Percentiles rank a stretch among this genome's conserved stretches.
Evolutionary conservation across 2,113 vertebrate species (phyloP).

Genomic region (Pygoscelis adeliae): DNA sequence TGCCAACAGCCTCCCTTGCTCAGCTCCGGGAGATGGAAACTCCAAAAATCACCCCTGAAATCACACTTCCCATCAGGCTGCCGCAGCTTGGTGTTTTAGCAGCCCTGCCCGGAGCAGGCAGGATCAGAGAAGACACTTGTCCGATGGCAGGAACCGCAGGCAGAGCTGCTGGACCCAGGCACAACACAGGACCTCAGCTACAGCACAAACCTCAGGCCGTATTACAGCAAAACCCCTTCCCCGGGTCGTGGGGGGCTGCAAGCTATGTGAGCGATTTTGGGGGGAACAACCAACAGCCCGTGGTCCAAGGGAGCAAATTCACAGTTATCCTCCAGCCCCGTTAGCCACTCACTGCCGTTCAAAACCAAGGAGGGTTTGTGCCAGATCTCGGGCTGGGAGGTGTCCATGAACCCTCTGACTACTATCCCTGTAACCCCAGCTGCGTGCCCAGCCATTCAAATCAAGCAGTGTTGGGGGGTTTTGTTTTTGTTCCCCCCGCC

Average conservation of each 20-base stretch:
- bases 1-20: not conserved
- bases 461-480: not conserved
- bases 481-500: not conserved
- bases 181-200: not conserved
- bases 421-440: not conserved
- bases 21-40: not conserved
- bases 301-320: not conserved
- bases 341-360: fast-evolving
- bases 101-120: not conserved
- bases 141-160: not conserved
- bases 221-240: not conserved
- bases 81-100: not conserved
- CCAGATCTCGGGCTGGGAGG: not conserved
- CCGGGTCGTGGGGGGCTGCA: too few species aligned
- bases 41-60: not conserved
- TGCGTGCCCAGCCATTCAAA: not conserved
- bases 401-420: not conserved
- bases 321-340: not conserved
- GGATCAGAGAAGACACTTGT: not conserved
- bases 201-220: fast-evolving
- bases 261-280: fast-evolving
- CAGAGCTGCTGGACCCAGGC: not conserved
- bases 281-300: not conserved
- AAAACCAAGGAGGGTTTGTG: not conserved
- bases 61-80: not conserved